Evolutionary conservation across 2,888 invertebrate genomes (phyloP), one percentile per base, ranked within the genome.

Genomic region (Bhutanitis thaidina): DNA sequence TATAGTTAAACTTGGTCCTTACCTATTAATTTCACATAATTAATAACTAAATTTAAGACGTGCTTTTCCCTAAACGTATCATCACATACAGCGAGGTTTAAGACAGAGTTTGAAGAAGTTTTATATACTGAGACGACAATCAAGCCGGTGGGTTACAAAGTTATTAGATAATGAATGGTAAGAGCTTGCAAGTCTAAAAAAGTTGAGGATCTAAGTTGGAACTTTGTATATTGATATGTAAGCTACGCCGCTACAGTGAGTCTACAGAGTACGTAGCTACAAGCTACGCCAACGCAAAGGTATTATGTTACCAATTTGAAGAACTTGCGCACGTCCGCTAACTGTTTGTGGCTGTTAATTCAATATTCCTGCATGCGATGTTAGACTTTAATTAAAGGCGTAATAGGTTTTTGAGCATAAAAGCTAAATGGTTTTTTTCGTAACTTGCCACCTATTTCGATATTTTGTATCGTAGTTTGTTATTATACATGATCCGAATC

Each of bases 251-350:
- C 37, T 30, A 38, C 52, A 51, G 47, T 52, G 35, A 46, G 44
- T 27, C 56, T 57, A 52, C 56, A 50, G 38, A 45, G 44, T 52
- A 47, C 49, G 49, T 44, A 41, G 51, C 50, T 50, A 56, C 52
- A 50, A 29, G 54, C 55, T 51, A 44, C 54, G 59, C 54, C 38
- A 53, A 57, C 56, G 49, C 53, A 55, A 52, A 55, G 55, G 58
- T 62, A 54, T 63, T 53, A 43, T 53, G 54, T 65, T 65, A 62
- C 65, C 59, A 60, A 60, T 61, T 60, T 61, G 55, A 62, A 55
- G 49, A 57, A 57, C 57, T 54, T 54, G 46, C 54, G 37, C 49
- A 14, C 7, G 41, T 32, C 34, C 13, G 41, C 32, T 37, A 46
- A 32, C 40, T 27, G 47, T 53, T 56, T 56, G 53, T 37, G 45